Percentiles rank a stretch among this genome's conserved stretches.
Evolutionary conservation across 64 coral and sea anemone genomes (phyloP).

Genomic region (Anthopleura sola): DNA sequence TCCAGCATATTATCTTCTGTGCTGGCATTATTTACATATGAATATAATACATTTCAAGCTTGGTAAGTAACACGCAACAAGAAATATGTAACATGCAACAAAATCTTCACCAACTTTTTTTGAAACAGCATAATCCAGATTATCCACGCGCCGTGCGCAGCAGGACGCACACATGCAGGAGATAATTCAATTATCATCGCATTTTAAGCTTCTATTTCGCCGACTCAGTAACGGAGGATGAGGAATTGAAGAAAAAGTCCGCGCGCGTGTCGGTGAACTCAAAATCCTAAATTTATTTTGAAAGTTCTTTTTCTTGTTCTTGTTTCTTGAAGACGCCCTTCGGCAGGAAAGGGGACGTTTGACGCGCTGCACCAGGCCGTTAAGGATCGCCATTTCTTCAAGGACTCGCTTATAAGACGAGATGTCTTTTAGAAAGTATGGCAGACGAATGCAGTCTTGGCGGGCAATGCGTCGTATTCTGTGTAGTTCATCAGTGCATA

Average conservation of each 20-base stretch:
- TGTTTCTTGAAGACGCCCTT: constrained; percentile 13
- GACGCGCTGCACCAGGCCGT: constrained; percentile 52
- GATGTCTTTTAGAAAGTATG: constrained; percentile 63
- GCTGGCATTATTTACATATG: too few relatives aligned
- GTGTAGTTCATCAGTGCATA: constrained; percentile 64
- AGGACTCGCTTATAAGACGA: constrained; percentile 41
- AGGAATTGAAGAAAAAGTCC: not conserved
- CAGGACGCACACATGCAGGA: not conserved
- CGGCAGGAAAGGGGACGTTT: constrained; percentile 41
- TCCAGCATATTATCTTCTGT: too few relatives aligned
- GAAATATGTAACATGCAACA: too few relatives aligned
- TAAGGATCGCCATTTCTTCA: constrained; percentile 56
- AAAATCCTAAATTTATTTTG: constrained; percentile 16
- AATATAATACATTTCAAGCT: too few relatives aligned
- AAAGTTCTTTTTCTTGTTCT: constrained; percentile 25
- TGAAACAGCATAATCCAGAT: too few relatives aligned
- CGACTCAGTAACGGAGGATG: constrained; percentile 17
- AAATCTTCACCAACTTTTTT: too few relatives aligned
- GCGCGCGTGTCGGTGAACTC: constrained; percentile 22
- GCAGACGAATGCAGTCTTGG: constrained; percentile 51
- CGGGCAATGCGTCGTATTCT: constrained; percentile 64
- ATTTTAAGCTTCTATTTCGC: not conserved
- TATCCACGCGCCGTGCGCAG: not conserved
- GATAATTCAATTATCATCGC: not conserved
- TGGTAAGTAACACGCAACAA: too few relatives aligned